Conservation (phyloP, 2,888 invertebrate species). For the Rhopalosiphum nymphaeae region DNA sequence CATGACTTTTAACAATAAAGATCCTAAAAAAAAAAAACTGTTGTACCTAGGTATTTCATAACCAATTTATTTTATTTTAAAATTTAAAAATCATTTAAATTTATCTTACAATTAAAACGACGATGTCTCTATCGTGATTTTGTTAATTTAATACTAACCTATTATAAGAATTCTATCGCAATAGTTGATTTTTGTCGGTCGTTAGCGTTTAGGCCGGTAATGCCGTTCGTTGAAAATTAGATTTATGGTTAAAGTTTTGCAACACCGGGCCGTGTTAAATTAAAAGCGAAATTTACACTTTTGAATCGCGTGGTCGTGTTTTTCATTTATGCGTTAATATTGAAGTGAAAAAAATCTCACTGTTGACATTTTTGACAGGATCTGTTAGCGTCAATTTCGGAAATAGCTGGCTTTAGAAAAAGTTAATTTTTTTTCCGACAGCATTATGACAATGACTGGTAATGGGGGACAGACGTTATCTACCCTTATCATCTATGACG, state of each 20-base stretch:
- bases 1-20: not conserved
- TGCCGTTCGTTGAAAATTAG: not conserved
- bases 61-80: not conserved
- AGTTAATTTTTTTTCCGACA: constrained; percentile 32
- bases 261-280: not conserved
- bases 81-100: not conserved
- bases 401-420: constrained; percentile 20
- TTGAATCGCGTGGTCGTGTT: not conserved
- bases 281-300: constrained; percentile 37
- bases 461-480: constrained; percentile 45
- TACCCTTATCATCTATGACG: constrained; percentile 43
- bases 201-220: not conserved
- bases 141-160: not conserved
- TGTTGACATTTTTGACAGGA: constrained; percentile 45
- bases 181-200: constrained; percentile 34
- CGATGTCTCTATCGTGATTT: not conserved
- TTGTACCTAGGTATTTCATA: not conserved
- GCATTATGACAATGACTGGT: constrained; percentile 1
- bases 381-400: not conserved
- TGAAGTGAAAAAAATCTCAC: not conserved
- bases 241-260: constrained; percentile 51
- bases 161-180: not conserved
- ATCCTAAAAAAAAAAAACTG: not conserved
- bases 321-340: constrained; percentile 1
- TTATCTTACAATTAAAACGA: not conserved